Base-by-base conservation (phyloP, 2,797 vertebrate genomes). In the Acrossocheilus wenchowensis region DNA sequence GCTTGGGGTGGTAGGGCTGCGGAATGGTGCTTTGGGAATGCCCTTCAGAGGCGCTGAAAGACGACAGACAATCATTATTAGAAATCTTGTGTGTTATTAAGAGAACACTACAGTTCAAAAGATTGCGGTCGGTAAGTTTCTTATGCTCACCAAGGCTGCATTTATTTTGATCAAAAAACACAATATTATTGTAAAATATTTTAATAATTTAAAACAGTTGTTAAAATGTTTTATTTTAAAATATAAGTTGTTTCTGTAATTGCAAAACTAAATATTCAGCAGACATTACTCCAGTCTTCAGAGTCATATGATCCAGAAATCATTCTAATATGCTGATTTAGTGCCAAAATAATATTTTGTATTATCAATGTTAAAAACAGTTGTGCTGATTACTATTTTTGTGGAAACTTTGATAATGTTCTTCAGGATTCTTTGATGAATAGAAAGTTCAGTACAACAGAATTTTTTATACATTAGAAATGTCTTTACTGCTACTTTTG, bases 1-100 rank as follows among this genome's bases (percentile, higher is more conserved):
- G 62, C 97, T 98, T 82, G 98, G 97, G 8, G 98, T 94, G 7
- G 97, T 97, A 79, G 98, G 97, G 90, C 96, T 99, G 87, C 98
- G 95, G 93, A 99, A 99, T 0, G 98, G 97, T 11, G 97, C 97
- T 92, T 99, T 99, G 69, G 98, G 98, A 91, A 99, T 99, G 88
- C 98, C 98, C 93, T 98, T 99, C 57, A 99, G 97, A 5, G 98
- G 98, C 71, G 98, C 98, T 99, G 92, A 78, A 21, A 68, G 14
- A 62, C 66, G 64, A 68, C 10, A 74, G 11, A 81, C 30, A 45
- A 60, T 26, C 34, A 78, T 60, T 62, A 81, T 26, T 17, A 66
- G 34, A 9, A 15, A 74, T 62, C 19, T 26, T 36, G 7, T 17
- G 26, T 39, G 26, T 34, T 1, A 26, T 19, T 12, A 45, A 83